A percentile compares a stretch with the other conserved stretches of the same genome.
phyloP scores from a whole-genome alignment of 2,113 vertebrate genomes.

The Sphaerodactylus townsendi region DNA sequence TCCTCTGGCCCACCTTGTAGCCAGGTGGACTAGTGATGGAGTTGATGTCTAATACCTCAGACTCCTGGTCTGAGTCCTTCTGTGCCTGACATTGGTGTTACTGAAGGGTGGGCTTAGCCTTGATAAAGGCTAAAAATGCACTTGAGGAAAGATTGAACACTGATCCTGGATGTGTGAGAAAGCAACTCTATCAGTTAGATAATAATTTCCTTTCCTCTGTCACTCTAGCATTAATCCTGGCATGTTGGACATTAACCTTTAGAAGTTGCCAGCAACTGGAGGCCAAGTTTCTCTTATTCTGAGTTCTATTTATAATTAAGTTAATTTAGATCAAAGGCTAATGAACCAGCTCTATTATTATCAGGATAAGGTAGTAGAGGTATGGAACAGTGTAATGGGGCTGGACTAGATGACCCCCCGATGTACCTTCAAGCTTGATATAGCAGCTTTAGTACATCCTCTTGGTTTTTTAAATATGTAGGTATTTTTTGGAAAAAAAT shows the following conservation, averaged over 20 bases:
- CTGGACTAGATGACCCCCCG: neutral
- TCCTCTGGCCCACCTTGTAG: no score
- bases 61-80: no score
- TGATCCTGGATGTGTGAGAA: neutral
- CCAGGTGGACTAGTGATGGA: no score
- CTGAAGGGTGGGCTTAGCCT: no score
- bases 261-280: neutral
- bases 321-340: neutral
- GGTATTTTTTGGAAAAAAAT: neutral
- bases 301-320: neutral
- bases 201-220: neutral
- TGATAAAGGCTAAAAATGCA: neutral
- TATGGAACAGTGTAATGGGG: neutral
- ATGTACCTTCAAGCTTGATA: neutral
- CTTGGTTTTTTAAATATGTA: neutral
- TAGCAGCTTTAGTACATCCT: neutral
- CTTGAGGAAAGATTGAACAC: neutral
- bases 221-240: neutral
- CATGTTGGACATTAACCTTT: neutral
- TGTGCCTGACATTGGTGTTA: neutral
- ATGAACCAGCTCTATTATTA: neutral
- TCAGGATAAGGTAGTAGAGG: neutral
- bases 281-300: neutral
- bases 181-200: neutral
- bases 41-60: no score